Percentiles rank a stretch among this genome's conserved stretches.
Evolutionary conservation across 2,888 invertebrate species (phyloP).

Genomic region (Tillus elongatus): DNA sequence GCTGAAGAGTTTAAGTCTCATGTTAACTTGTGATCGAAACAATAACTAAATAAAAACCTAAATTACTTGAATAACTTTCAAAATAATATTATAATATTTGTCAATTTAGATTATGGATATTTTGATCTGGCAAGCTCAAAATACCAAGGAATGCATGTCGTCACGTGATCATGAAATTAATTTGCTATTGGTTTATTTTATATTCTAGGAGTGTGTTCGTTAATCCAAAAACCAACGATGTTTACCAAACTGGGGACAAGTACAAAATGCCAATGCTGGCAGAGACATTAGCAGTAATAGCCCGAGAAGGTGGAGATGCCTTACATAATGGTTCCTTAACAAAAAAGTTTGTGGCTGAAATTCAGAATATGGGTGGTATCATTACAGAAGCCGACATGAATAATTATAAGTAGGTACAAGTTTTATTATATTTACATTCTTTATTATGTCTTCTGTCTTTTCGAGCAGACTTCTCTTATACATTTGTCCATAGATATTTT

Average conservation of each 20-base stretch:
- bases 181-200: no score
- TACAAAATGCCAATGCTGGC: constrained; percentile 42
- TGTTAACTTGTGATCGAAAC: no score
- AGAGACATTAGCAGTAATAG: constrained; percentile 46
- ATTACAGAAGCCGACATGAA: constrained; percentile 68
- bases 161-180: no score
- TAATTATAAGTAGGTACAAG: constrained; percentile 52
- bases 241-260: constrained; percentile 23
- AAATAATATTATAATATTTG: no score
- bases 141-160: no score
- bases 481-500: no score
- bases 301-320: constrained; percentile 45
- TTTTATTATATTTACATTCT: constrained; percentile 4
- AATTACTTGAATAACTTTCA: no score
- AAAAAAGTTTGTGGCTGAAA: constrained; percentile 33
- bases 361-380: constrained; percentile 56
- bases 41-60: no score
- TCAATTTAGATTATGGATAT: no score
- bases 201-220: constrained; percentile 22
- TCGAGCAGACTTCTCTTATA: no score
- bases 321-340: constrained; percentile 51
- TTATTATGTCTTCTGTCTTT: not conserved
- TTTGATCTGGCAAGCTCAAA: no score
- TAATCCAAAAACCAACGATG: constrained; percentile 24
- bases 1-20: no score